Base-by-base conservation (phyloP, 2,797 vertebrate genomes). In the Sebastes jordani region DNA sequence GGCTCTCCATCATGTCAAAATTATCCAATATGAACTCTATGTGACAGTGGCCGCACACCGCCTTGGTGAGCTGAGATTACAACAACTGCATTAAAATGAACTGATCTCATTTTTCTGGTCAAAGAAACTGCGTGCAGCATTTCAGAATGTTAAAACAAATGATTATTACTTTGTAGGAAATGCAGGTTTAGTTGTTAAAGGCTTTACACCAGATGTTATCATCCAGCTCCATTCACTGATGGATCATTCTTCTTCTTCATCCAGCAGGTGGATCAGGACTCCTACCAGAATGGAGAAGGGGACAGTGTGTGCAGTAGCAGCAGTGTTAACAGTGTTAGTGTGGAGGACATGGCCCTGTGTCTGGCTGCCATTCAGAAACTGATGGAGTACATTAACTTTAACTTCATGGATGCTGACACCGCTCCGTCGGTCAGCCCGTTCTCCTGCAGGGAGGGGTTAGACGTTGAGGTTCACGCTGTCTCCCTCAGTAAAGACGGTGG, bases 311-410 rank as follows among this genome's bases (percentile, higher is more conserved):
- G 16, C 92, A 95, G 11, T 59, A 94, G 0, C 93, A 94, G 86
- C 93, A 94, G 86, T 78, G 81, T 73, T 29, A 58, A 25, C 64
- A 82, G 73, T 1, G 16, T 75, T 16, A 46, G 42, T 7, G 27
- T 55, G 56, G 86, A 85, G 46, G 89, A 91, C 81, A 59, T 76
- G 78, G 14, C 92, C n/a, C 89, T 96, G 11, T 98, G 97, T 91
- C 95, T 95, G 83, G 96, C 97, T 0, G 98, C 98, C 1, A 94
- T 97, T 86, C 96, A 96, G 84, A 99, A 99, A 88, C 93, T 99
- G 82, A 95, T 96, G 7, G 98, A 98, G 72, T 99, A 99, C 90
- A 99, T 99, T 81, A 96, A 97, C 81, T 94, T 99, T 74, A 99
- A 98, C 94, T 98, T 99, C 75, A 88, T 95, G 0, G 96, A 98